Evolutionary conservation across 2,113 vertebrate species (phyloP).

Genomic region (Austrofundulus limnaeus): DNA sequence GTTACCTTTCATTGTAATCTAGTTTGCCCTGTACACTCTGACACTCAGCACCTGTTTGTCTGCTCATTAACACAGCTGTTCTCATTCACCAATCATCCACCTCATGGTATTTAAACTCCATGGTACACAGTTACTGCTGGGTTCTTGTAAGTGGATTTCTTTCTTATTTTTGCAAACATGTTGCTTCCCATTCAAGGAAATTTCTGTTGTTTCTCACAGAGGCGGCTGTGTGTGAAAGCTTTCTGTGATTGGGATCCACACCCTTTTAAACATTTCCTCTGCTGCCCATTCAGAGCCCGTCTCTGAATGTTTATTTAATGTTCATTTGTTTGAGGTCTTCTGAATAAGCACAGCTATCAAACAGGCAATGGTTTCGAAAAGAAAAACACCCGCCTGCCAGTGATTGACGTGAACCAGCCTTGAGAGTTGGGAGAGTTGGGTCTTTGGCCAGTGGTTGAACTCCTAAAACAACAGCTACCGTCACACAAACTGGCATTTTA

Average conservation of each 20-base stretch:
- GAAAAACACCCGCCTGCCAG: slow-evolving; percentile 36
- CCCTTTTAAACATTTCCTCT: slow-evolving; percentile 59
- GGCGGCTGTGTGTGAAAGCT: slow-evolving; percentile 4
- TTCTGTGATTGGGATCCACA: slow-evolving; percentile 40
- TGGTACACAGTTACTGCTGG: too few relatives aligned
- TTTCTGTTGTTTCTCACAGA: slow-evolving; percentile 15
- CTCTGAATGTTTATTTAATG: slow-evolving; percentile 59
- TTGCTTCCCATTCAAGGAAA: too few relatives aligned
- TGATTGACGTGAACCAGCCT: slow-evolving; percentile 51
- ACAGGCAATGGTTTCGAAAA: slow-evolving; percentile 23
- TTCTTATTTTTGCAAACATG: too few relatives aligned
- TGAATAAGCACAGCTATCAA: slow-evolving; percentile 23
- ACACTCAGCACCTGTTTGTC: too few relatives aligned
- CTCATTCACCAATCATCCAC: too few relatives aligned
- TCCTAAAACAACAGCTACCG: slow-evolving; percentile 34
- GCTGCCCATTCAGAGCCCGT: slow-evolving; percentile 14
- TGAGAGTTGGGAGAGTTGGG: slow-evolving; percentile 24
- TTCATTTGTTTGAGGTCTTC: slow-evolving; percentile 25
- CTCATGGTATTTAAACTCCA: too few relatives aligned
- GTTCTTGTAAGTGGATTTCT: background rate
- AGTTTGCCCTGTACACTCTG: too few relatives aligned
- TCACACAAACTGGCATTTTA: slow-evolving; percentile 9
- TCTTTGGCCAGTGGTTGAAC: slow-evolving; percentile 40
- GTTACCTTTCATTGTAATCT: too few relatives aligned
- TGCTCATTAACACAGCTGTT: too few relatives aligned